Conservation (phyloP, 2,797 vertebrate species). For the Rhynchotus rufescens region DNA sequence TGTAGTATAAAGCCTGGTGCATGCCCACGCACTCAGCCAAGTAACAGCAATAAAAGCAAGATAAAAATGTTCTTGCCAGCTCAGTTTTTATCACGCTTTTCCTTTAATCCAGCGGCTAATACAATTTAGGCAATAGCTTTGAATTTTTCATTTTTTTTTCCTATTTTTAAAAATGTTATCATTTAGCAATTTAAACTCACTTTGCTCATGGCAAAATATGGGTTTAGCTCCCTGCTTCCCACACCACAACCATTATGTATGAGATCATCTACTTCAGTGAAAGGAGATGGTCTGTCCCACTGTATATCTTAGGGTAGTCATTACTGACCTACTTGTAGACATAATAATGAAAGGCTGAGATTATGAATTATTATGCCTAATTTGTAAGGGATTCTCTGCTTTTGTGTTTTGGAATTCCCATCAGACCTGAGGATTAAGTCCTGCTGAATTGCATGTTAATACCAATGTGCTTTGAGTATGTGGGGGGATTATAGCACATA, state of each 20-base stretch:
- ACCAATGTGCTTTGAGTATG: constrained; percentile 45
- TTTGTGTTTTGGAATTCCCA: constrained; percentile 59
- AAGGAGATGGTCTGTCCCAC: constrained; percentile 3
- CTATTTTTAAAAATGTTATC: neutral
- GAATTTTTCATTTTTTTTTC: neutral
- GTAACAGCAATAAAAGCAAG: neutral
- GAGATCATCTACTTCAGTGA: neutral
- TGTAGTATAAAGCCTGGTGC: neutral
- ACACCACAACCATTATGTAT: neutral
- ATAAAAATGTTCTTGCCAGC: neutral
- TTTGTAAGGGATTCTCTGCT: constrained; percentile 67
- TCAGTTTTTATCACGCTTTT: neutral
- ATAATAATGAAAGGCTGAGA: constrained; percentile 41
- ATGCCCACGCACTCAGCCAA: neutral
- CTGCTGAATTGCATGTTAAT: constrained; percentile 42
- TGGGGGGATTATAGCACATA: constrained; percentile 29
- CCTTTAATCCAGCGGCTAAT: neutral
- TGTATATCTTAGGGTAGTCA: neutral
- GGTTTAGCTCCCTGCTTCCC: neutral
- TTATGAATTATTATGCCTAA: constrained; percentile 66
- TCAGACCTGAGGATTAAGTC: constrained; percentile 46
- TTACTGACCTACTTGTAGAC: constrained; percentile 66
- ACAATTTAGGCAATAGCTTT: neutral
- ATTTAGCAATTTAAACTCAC: neutral
- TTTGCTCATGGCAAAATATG: neutral